phyloP scores from a whole-genome alignment of 2,888 invertebrate species.

The Atherix ibis region DNA sequence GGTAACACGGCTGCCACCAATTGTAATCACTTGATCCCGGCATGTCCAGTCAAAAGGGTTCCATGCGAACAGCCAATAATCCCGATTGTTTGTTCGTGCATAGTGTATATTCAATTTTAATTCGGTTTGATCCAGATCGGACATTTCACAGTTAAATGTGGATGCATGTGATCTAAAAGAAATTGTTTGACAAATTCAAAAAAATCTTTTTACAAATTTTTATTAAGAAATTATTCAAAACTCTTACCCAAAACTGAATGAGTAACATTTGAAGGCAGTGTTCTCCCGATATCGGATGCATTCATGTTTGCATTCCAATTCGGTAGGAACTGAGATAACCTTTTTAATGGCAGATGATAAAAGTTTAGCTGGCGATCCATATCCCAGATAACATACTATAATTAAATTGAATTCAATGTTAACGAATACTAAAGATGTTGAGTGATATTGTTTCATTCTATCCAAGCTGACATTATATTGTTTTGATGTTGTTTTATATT shows the following conservation, averaged over 20 bases:
- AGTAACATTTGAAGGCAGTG: slow-evolving; percentile 52
- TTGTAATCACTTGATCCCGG: slow-evolving; percentile 32
- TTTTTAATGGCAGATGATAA: slow-evolving; percentile 47
- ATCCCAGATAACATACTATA: slow-evolving; percentile 62
- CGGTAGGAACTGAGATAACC: slow-evolving; percentile 45
- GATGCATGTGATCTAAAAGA: slow-evolving; percentile 23
- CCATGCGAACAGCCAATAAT: slow-evolving; percentile 62
- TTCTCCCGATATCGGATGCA: slow-evolving; percentile 40
- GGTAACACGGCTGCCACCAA: slow-evolving; percentile 30
- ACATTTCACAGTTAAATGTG: slow-evolving; percentile 53
- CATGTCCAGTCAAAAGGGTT: slow-evolving; percentile 63
- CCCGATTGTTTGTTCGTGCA: slow-evolving; percentile 40
- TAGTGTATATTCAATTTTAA: slow-evolving; percentile 59
- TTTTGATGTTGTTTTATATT: too few relatives aligned
- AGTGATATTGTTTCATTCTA: too few relatives aligned
- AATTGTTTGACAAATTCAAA: not conserved
- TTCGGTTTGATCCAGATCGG: slow-evolving; percentile 63
- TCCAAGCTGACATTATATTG: too few relatives aligned
- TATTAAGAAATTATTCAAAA: not conserved
- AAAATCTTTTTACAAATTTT: not conserved
- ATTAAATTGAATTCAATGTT: slow-evolving; percentile 9
- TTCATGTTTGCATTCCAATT: slow-evolving; percentile 51
- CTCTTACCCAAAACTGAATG: slow-evolving; percentile 56
- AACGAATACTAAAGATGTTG: too few relatives aligned
- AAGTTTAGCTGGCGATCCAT: slow-evolving; percentile 58